Percentiles rank a stretch among this genome's conserved stretches.
phyloP scores from a whole-genome alignment of 1,140 invertebrate genomes.

The Drosophila tristis region DNA sequence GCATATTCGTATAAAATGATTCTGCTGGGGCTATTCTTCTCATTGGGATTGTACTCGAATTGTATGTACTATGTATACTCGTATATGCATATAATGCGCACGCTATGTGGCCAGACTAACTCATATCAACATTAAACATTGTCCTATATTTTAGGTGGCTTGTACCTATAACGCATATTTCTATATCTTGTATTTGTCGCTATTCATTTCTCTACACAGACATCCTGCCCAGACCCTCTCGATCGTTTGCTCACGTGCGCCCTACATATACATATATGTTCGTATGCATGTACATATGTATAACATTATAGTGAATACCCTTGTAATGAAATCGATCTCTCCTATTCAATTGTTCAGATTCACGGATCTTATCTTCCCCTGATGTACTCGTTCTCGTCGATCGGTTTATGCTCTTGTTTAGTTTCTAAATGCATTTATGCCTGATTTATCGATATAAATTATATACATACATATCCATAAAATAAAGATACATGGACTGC shows the following conservation, averaged over 20 bases:
- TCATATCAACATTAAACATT: slow-evolving; percentile 80
- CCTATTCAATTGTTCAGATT: slow-evolving; percentile 22
- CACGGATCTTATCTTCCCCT: slow-evolving; percentile 20
- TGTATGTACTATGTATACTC: slow-evolving; percentile 23
- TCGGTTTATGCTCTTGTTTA: slow-evolving; percentile 26
- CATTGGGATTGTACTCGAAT: slow-evolving; percentile 3
- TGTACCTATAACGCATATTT: slow-evolving; percentile 56
- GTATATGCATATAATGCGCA: slow-evolving; percentile 59
- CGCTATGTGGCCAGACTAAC: slow-evolving; percentile 64
- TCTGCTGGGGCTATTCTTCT: slow-evolving; percentile 3
- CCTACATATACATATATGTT: neutral
- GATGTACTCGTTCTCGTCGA: slow-evolving; percentile 11
- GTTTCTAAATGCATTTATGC: slow-evolving; percentile 76
- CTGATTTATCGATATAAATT: slow-evolving; percentile 78
- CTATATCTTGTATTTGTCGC: slow-evolving; percentile 65
- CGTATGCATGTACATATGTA: neutral
- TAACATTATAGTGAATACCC: slow-evolving; percentile 30
- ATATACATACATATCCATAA: slow-evolving; percentile 79
- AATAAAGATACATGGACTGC: slow-evolving; percentile 74
- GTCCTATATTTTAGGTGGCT: slow-evolving; percentile 67
- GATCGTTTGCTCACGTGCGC: slow-evolving; percentile 33
- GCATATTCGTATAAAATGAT: slow-evolving; percentile 63
- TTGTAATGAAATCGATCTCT: slow-evolving; percentile 25
- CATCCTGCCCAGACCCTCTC: slow-evolving; percentile 4
- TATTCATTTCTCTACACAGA: slow-evolving; percentile 54